phyloP scores from a whole-genome alignment of 2,113 vertebrate genomes.

The Syngnathus floridae region DNA sequence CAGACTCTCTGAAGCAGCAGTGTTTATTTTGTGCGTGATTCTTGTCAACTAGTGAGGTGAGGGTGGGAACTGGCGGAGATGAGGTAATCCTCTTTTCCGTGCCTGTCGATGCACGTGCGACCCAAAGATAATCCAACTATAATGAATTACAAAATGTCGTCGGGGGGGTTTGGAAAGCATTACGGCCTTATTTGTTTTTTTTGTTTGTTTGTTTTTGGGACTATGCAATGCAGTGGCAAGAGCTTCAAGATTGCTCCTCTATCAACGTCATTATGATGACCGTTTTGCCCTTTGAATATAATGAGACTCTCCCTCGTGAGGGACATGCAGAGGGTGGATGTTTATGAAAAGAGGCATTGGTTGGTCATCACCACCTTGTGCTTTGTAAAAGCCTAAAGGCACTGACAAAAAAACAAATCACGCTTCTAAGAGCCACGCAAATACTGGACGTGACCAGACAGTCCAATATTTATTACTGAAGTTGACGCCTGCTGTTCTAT shows the following conservation, averaged over 20 bases:
- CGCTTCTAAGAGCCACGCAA: slow-evolving; percentile 24
- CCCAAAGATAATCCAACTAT: slow-evolving; percentile 43
- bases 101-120: slow-evolving; percentile 34
- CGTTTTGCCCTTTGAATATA: slow-evolving; percentile 66
- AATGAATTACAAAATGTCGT: slow-evolving; percentile 37
- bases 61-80: slow-evolving; percentile 45
- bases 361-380: slow-evolving; percentile 42
- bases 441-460: slow-evolving; percentile 41
- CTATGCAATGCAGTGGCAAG: slow-evolving; percentile 37
- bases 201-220: slow-evolving; percentile 2
- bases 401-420: slow-evolving; percentile 4
- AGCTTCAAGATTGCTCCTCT: slow-evolving; percentile 44
- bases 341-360: slow-evolving; percentile 3
- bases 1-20: slow-evolving; percentile 34
- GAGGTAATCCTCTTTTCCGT: slow-evolving; percentile 59
- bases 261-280: slow-evolving; percentile 65
- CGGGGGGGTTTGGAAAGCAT: neutral
- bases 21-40: slow-evolving; percentile 57
- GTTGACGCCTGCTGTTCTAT: slow-evolving; percentile 41
- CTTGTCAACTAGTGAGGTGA: slow-evolving; percentile 57
- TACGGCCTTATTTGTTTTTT: neutral
- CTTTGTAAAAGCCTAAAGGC: slow-evolving; percentile 17
- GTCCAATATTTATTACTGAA: slow-evolving; percentile 51
- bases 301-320: slow-evolving; percentile 56
- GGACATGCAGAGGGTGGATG: neutral